Evolutionary conservation across 2,888 invertebrate genomes (phyloP), one percentile per base, ranked within the genome.

Genomic region (Glomeris marginata): DNA sequence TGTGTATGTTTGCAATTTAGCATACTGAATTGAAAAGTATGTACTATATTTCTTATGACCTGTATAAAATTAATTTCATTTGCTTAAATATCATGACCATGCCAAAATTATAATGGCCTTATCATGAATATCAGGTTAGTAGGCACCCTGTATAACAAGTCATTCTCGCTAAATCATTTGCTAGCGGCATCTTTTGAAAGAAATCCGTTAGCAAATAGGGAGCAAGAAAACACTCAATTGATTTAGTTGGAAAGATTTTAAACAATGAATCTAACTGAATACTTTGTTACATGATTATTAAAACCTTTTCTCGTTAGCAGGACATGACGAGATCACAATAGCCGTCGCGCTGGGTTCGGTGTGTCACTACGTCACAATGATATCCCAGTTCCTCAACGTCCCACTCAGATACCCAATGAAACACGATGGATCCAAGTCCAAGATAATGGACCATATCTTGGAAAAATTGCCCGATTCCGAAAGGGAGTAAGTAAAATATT

Each of bases 311-410:
- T 45, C n/a, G n/a, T n/a, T 57, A 56, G 22, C 57, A 68, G 78
- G 77, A 60, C 72, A 74, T 52, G 74, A 75, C 42, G 81, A 83
- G 54, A 73, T 73, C 18, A 79, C 76, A 68, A 72, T 87, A 48
- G 78, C 87, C 0, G 85, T 87, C n/a, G 86, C 87, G 0, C 73
- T 91, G 2, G 91, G 92, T 6, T 84, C 81, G 64, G 82, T 84
- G 10, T 81, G 86, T 15, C 92, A 94, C 63, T 73, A 85, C 15
- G 74, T 85, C 0, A 75, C 81, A 53, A 78, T 91, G 72, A 77
- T 87, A 44, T 81, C 88, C 1, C 78, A 78, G 44, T 76, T 94
- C 59, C 72, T 95, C 46, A 80, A 85, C 65, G 78, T 86, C 58
- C 90, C 94, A 34, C 71, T 91, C 18, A 72, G 92, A 37, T 92